Evolutionary conservation across 2,113 vertebrate species (phyloP).

Genomic region (Cynopterus brachyotis): DNA sequence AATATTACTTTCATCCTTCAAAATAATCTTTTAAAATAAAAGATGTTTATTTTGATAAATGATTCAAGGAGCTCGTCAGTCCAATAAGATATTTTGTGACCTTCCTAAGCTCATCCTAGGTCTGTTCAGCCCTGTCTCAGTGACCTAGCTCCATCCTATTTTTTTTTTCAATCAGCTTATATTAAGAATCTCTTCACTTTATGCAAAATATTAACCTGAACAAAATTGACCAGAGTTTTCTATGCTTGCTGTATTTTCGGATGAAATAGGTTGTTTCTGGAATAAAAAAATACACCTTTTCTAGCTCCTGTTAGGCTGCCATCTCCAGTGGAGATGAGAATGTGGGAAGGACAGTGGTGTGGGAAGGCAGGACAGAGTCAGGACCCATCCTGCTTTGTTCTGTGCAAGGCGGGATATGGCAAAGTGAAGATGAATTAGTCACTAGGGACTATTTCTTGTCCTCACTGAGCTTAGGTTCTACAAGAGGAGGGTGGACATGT

Average conservation of each 20-base stretch:
- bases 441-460: accelerated
- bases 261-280: neutral
- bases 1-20: constrained; percentile 17
- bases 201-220: neutral
- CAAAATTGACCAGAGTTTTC: neutral
- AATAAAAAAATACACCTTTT: neutral
- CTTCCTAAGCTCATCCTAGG: neutral
- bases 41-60: neutral
- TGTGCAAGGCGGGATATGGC: too few relatives aligned
- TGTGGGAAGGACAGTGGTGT: accelerated
- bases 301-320: accelerated
- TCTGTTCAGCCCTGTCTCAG: neutral
- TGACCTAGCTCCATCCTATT: neutral
- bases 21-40: constrained; percentile 33
- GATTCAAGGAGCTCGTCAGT: neutral
- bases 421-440: neutral
- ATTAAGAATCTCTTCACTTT: neutral
- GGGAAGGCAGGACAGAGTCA: accelerated
- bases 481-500: neutral
- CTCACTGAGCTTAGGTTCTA: neutral
- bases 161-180: neutral
- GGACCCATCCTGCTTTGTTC: neutral
- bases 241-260: neutral
- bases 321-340: neutral
- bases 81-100: neutral